phyloP scores from a whole-genome alignment of 30 jellyfish, hydroid and myxozoan genomes.

The Hydra vulgaris region DNA sequence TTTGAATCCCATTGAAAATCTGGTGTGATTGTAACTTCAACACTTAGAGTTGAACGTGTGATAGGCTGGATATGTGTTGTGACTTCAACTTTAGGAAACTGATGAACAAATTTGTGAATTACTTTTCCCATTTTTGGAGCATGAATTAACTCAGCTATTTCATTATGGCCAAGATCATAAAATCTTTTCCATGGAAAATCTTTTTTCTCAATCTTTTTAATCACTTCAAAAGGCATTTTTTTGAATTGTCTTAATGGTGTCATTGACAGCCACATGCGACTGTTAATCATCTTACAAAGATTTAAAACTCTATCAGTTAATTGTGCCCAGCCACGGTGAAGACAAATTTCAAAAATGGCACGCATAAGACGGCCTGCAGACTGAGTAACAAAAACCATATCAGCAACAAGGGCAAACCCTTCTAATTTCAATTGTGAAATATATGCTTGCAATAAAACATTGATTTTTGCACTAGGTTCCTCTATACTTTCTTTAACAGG shows the following conservation, averaged over 20 bases:
- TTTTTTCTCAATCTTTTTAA: constrained; percentile 87
- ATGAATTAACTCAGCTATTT: constrained; percentile 93
- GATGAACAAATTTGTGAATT: constrained; percentile 92
- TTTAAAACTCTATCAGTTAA: constrained; percentile 82
- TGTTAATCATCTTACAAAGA: constrained; percentile 94
- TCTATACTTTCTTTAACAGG: constrained; percentile 98
- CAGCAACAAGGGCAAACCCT: constrained; percentile 98
- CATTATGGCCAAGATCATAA: constrained; percentile 93
- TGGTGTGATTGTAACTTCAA: constrained; percentile 89
- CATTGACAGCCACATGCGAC: constrained; percentile 98
- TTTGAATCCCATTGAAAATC: constrained; percentile 98
- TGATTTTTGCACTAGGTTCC: constrained; percentile 95
- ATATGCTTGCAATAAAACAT: constrained; percentile 95
- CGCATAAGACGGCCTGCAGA: constrained; percentile 99
- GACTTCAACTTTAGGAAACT: constrained; percentile 92
- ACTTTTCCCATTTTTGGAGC: constrained; percentile 99
- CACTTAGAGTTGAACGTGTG: constrained; percentile 86
- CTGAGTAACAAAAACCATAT: constrained; percentile 94
- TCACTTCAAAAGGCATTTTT: constrained; percentile 91
- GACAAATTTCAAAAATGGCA: constrained; percentile 91
- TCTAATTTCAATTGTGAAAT: constrained; percentile 94
- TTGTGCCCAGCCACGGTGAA: constrained; percentile 99
- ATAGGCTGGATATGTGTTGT: constrained; percentile 95
- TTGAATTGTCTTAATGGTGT: constrained; percentile 94
- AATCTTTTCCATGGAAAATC: constrained; percentile 99